A percentile compares a stretch with the other conserved stretches of the same genome.
Evolutionary conservation across 2,888 invertebrate species (phyloP).

Genomic region (Tetramorium bicarinatum): DNA sequence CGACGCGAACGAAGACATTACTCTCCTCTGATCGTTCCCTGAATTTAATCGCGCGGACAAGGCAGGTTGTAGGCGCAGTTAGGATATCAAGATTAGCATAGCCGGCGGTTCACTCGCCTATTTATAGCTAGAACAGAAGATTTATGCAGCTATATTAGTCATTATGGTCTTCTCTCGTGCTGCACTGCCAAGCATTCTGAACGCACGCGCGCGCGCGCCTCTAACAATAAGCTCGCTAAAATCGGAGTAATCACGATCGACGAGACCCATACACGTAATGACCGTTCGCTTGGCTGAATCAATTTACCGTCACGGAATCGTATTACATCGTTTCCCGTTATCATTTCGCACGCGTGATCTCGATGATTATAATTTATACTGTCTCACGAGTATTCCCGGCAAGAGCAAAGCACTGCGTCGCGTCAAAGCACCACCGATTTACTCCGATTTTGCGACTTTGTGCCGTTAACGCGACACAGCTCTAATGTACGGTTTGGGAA

Average conservation of each 20-base stretch:
- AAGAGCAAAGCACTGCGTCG: background rate
- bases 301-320: background rate
- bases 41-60: constrained; percentile 49
- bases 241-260: constrained; percentile 76
- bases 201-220: constrained; percentile 28
- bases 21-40: constrained; percentile 62
- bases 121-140: constrained; percentile 48
- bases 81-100: constrained; percentile 60
- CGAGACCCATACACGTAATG: background rate
- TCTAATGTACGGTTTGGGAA: constrained; percentile 69
- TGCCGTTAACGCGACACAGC: background rate
- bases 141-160: constrained; percentile 15
- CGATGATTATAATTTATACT: constrained; percentile 15
- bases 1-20: background rate
- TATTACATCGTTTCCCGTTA: constrained; percentile 28
- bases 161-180: constrained; percentile 77
- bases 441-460: constrained; percentile 76
- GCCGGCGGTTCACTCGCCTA: constrained; percentile 40
- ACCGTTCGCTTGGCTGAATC: background rate
- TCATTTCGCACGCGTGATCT: constrained; percentile 20
- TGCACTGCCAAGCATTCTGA: constrained; percentile 68
- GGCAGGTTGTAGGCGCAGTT: constrained; percentile 66
- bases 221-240: constrained; percentile 63
- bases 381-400: background rate
- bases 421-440: constrained; percentile 54